Evolutionary conservation across 2,113 vertebrate genomes (phyloP).

Genomic region (Brachirus orientalis): DNA sequence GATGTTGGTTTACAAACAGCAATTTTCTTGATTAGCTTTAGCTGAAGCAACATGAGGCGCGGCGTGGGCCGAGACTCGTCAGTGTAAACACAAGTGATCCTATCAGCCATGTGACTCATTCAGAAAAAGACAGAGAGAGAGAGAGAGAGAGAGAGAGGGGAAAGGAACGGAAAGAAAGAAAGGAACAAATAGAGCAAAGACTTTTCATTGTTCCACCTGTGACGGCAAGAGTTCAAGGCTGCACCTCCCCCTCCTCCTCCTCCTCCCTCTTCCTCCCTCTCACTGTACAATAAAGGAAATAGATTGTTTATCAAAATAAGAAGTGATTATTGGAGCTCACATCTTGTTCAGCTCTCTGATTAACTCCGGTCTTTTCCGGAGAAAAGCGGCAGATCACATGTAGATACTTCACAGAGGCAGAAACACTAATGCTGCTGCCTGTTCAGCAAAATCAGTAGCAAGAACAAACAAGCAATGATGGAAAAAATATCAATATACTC

Average conservation of each 20-base stretch:
- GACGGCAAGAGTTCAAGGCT: slow-evolving; percentile 54
- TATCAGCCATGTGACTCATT: slow-evolving; percentile 53
- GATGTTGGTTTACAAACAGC: slow-evolving; percentile 84
- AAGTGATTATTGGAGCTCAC: slow-evolving; percentile 17
- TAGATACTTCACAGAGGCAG: no score
- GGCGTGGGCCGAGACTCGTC: slow-evolving; percentile 46
- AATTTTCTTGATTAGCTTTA: slow-evolving; percentile 80
- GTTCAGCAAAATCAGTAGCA: no score
- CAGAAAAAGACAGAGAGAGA: slow-evolving; percentile 5
- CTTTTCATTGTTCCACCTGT: slow-evolving; percentile 72
- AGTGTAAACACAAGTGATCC: slow-evolving; percentile 68
- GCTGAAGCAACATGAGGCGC: slow-evolving; percentile 60
- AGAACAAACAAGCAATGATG: no score
- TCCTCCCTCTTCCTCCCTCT: no score
- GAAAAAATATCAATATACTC: no score
- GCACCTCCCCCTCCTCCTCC: neutral
- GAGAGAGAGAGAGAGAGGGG: slow-evolving; percentile 22
- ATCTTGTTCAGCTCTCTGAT: slow-evolving; percentile 32
- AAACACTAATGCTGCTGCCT: no score
- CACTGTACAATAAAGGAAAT: slow-evolving; percentile 12
- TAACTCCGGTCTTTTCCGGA: slow-evolving; percentile 32
- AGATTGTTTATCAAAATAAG: slow-evolving; percentile 52
- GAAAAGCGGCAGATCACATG: neutral
- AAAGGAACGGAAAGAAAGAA: slow-evolving; percentile 2
- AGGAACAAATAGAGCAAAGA: slow-evolving; percentile 50